Base-by-base conservation (phyloP, 2,888 invertebrate species). In the Diarsia brunnea region DNA sequence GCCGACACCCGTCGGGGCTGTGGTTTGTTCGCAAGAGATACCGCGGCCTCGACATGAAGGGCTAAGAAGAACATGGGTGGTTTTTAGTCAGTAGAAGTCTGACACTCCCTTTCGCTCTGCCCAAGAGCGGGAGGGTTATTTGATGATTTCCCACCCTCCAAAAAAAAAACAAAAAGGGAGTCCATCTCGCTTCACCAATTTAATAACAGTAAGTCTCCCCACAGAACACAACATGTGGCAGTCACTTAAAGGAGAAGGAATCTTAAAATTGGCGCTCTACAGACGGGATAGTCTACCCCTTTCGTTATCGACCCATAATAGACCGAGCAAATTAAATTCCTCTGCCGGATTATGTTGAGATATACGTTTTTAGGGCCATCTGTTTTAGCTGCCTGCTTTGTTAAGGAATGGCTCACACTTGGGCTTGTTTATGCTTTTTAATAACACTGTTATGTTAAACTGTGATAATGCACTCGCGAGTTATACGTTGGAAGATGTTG, bases 291-390 rank as follows among this genome's bases (percentile, higher is more conserved):
- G 61, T 77, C 66, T 63, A 84, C 74, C 86, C 87, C 79, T 79
- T 79, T 70, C 79, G 81, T 69, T 87, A 89, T 89, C 84, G 82
- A 77, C 79, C 81, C 79, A 68, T 87, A 87, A 88, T 88, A 82
- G 84, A 89, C 89, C 77, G 72, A 75, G 72, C 79, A 88, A 89
- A 89, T 89, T 89, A 89, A 89, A 89, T 89, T 89, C 88, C 88
- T 88, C 63, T 16, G 79, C 38, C 31, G 75, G 82, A 84, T 89
- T 84, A 87, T 87, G 80, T 87, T 84, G 81, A 88, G 69, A 87
- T 76, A 88, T 88, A 77, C 64, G 70, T 74, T 85, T 87, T 71
- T 67, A 75, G 75, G 63, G 66, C 53, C 73, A 75, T 83, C 51
- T 76, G 72, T 83, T 77, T 69, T 47, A 75, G 60, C 69, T 66